phyloP scores from a whole-genome alignment of 2,888 invertebrate genomes.

The Oithona nana region DNA sequence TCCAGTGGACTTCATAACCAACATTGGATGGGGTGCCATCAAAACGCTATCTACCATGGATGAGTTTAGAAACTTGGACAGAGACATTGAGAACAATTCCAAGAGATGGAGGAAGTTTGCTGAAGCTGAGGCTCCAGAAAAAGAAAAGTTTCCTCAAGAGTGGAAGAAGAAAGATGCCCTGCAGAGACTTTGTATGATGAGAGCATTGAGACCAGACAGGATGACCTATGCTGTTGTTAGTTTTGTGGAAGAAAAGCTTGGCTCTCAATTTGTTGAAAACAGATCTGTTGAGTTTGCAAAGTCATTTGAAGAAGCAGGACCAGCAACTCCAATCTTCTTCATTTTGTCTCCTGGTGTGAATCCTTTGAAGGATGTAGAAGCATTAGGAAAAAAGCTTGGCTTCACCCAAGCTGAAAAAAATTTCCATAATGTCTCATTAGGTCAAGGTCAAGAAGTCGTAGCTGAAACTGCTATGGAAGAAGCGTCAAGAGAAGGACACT shows the following conservation, averaged over 20 bases:
- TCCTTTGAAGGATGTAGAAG: conserved; percentile 86
- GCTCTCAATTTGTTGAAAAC: conserved; percentile 70
- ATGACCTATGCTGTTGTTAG: conserved; percentile 87
- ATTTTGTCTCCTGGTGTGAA: conserved; percentile 91
- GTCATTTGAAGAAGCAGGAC: conserved; percentile 76
- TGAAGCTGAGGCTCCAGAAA: conserved; percentile 82
- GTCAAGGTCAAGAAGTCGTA: conserved; percentile 80
- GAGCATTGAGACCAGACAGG: conserved; percentile 78
- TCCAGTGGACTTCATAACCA: conserved; percentile 83
- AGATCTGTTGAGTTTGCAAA: conserved; percentile 75
- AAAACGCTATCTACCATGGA: conserved; percentile 73
- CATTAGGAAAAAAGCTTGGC: conserved; percentile 59
- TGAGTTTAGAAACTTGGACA: conserved; percentile 76
- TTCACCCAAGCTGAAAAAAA: conserved; percentile 62
- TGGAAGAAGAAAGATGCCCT: conserved; percentile 90
- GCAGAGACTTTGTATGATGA: conserved; percentile 84
- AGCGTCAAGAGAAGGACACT: conserved; percentile 66
- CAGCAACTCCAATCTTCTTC: conserved; percentile 84
- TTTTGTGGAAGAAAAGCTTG: conserved; percentile 90
- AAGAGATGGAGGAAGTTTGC: conserved; percentile 94
- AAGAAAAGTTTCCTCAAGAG: conserved; percentile 90
- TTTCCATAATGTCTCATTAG: conserved; percentile 85
- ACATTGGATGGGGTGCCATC: conserved; percentile 84
- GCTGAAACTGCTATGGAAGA: conserved; percentile 84
- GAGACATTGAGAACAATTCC: conserved; percentile 87